Conservation (phyloP, 2,113 vertebrate genomes). For the Cyrtonyx montezumae region DNA sequence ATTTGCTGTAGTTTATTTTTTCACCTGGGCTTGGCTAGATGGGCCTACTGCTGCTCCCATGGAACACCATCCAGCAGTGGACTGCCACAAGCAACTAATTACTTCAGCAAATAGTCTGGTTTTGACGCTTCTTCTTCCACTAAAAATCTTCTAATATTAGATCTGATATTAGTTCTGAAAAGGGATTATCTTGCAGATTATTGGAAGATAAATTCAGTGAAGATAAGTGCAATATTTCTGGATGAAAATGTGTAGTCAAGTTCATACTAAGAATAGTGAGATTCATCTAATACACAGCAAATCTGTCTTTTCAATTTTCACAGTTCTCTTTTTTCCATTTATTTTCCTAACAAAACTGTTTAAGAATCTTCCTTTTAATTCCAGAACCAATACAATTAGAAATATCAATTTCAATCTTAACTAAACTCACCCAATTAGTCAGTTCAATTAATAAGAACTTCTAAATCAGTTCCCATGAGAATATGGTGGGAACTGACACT, state of each 20-base stretch:
- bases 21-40: not conserved
- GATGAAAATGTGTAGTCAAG: not conserved
- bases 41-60: not conserved
- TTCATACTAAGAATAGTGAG: not conserved
- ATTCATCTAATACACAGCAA: not conserved
- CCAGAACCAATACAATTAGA: not conserved
- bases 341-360: not conserved
- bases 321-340: not conserved
- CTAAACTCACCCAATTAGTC: not conserved
- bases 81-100: not conserved
- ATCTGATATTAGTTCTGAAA: not conserved
- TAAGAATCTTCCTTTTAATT: not conserved
- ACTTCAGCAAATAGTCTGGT: not conserved
- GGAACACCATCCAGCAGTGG: not conserved
- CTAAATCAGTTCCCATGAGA: not conserved
- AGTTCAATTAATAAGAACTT: not conserved
- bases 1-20: not conserved
- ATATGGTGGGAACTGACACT: not conserved
- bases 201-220: not conserved
- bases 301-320: not conserved
- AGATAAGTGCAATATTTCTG: not conserved
- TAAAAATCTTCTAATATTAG: not conserved
- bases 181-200: not conserved
- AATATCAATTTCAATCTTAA: not conserved
- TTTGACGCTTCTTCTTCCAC: not conserved